Conservation (phyloP, 2,113 vertebrate genomes). For the Antechinus stuartii region DNA sequence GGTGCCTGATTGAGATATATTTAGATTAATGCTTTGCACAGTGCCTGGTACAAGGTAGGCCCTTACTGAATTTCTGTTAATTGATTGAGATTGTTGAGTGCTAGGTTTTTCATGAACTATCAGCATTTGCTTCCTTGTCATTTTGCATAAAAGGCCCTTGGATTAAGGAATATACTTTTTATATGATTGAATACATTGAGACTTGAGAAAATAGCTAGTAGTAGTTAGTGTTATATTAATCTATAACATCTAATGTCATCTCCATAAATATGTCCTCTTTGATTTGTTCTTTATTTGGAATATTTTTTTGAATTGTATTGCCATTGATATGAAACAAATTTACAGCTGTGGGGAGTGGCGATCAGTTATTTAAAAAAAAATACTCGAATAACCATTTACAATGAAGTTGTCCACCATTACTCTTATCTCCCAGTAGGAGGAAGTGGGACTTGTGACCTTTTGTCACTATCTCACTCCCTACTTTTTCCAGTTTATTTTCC, state of each 20-base stretch:
- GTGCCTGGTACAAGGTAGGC: not conserved
- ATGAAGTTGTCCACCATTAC: not conserved
- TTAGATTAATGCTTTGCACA: not conserved
- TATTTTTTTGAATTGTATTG: conserved; percentile 3
- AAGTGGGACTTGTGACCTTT: too few species aligned
- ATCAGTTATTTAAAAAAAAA: not conserved
- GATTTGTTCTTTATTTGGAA: not conserved
- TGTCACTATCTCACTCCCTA: not conserved
- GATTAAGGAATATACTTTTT: not conserved
- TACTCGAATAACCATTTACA: not conserved
- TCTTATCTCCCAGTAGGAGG: not conserved
- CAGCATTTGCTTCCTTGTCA: not conserved
- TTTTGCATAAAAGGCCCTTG: not conserved
- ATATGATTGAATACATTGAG: not conserved
- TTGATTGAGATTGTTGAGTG: not conserved
- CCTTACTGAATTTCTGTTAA: not conserved
- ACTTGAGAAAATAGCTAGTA: not conserved
- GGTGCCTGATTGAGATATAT: not conserved
- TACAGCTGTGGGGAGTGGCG: not conserved
- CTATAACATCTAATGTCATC: conserved; percentile 1
- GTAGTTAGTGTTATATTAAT: not conserved
- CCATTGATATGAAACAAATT: conserved; percentile 26
- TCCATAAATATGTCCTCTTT: conserved; percentile 27
- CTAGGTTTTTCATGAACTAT: not conserved
- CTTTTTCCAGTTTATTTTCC: not conserved